These are phyloP conservation scores for Babylonia areolata DNA, from an alignment of 1,140 invertebrate species.

Conservation along the genomic window DNA sequence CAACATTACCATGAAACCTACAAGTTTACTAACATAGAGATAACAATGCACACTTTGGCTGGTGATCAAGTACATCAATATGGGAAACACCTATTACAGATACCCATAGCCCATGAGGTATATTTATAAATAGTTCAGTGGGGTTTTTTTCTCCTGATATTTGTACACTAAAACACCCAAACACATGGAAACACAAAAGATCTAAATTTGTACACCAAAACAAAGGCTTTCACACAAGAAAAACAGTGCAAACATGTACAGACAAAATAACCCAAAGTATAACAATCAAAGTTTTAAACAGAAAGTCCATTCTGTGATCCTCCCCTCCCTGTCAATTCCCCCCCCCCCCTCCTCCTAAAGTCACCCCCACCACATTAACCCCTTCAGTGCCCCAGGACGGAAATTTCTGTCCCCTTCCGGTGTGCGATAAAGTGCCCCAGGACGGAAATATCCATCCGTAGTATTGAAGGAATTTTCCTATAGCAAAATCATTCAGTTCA, in stretches of 20 bases:
- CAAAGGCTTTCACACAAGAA: background rate
- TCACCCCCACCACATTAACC: no score
- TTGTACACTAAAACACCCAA: background rate
- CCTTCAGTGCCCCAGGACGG: no score
- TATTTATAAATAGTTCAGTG: constrained; percentile 8
- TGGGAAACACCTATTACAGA: background rate
- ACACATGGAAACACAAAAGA: background rate
- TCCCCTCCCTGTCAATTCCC: no score
- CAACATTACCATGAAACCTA: no score
- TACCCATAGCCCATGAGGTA: background rate
- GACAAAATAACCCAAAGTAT: background rate
- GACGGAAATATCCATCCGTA: no score
- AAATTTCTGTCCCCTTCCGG: no score
- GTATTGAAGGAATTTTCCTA: no score
- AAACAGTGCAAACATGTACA: background rate
- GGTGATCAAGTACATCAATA: background rate
- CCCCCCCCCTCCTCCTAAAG: no score
- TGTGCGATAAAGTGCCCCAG: no score
- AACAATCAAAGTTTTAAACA: no score
- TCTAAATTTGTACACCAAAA: constrained; percentile 2
- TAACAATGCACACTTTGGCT: background rate
- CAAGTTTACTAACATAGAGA: background rate
- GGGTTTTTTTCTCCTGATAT: background rate
- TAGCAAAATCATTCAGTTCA: no score
- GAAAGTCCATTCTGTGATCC: no score